phyloP scores from a whole-genome alignment of 1,140 invertebrate genomes.

The Oreohelix idahoensis region DNA sequence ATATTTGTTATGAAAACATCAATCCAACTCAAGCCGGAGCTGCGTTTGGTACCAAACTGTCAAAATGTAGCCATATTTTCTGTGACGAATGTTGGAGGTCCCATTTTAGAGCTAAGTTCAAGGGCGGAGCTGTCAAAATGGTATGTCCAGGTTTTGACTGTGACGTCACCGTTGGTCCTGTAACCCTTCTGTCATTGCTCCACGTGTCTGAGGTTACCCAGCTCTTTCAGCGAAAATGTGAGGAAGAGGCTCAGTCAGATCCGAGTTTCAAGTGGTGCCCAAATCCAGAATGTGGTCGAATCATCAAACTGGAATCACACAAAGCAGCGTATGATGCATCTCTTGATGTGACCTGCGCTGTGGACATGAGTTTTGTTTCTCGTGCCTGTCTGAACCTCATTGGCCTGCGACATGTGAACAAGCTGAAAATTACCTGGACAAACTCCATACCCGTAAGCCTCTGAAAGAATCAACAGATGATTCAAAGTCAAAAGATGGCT shows the following conservation, averaged over 20 bases:
- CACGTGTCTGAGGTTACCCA: slow-evolving; percentile 45
- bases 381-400: slow-evolving; percentile 50
- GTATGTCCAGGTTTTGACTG: slow-evolving; percentile 56
- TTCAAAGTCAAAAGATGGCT: not conserved
- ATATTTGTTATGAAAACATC: slow-evolving; percentile 53
- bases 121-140: slow-evolving; percentile 11
- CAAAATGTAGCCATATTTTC: slow-evolving; percentile 56
- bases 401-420: slow-evolving; percentile 58
- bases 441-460: slow-evolving; percentile 4
- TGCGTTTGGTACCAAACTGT: slow-evolving; percentile 45
- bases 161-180: slow-evolving; percentile 40
- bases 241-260: slow-evolving; percentile 40
- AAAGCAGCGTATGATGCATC: not conserved
- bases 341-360: slow-evolving; percentile 49
- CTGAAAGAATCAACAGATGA: not conserved
- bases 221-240: slow-evolving; percentile 34
- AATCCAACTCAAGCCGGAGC: slow-evolving; percentile 9
- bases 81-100: slow-evolving; percentile 58
- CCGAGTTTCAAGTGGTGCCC: slow-evolving; percentile 54
- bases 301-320: slow-evolving; percentile 34
- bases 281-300: slow-evolving; percentile 53
- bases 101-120: slow-evolving; percentile 42
- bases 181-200: slow-evolving; percentile 49
- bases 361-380: slow-evolving; percentile 53
- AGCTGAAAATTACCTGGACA: slow-evolving; percentile 41